Conservation (phyloP, 1,140 invertebrate genomes). For the Saccostrea cuccullata region DNA sequence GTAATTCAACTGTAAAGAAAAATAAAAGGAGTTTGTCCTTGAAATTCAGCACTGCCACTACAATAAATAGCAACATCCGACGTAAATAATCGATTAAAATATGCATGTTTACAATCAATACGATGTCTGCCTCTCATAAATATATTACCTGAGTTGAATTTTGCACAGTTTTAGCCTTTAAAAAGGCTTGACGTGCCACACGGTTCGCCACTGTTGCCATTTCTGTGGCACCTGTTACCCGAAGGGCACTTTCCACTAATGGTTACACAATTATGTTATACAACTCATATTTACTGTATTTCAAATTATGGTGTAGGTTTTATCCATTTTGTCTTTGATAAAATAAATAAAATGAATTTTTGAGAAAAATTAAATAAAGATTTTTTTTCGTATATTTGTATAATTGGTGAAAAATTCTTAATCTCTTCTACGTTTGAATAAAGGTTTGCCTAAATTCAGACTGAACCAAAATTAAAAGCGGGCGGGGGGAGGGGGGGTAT, state of each 20-base stretch:
- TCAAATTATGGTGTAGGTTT: background rate
- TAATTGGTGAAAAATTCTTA: background rate
- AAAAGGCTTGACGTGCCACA: conserved; percentile 61
- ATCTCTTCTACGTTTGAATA: background rate
- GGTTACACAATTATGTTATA: background rate
- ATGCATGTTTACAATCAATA: background rate
- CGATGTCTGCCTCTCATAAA: background rate
- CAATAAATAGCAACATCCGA: background rate
- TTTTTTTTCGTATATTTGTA: background rate
- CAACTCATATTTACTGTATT: background rate
- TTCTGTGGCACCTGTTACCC: conserved; percentile 52
- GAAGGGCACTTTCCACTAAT: background rate
- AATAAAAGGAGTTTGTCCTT: conserved; percentile 14
- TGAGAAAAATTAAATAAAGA: background rate
- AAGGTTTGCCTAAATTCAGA: background rate
- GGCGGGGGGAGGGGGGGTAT: too few relatives aligned
- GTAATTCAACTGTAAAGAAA: background rate
- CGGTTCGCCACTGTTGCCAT: conserved; percentile 66
- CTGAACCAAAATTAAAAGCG: background rate
- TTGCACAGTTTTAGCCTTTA: conserved; percentile 54
- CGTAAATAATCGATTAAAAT: background rate
- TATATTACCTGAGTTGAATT: conserved; percentile 35
- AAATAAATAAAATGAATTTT: background rate
- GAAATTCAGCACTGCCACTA: background rate
- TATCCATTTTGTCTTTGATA: background rate